Conservation (phyloP, 1,140 invertebrate genomes). For the Neuroterus valhalla region DNA sequence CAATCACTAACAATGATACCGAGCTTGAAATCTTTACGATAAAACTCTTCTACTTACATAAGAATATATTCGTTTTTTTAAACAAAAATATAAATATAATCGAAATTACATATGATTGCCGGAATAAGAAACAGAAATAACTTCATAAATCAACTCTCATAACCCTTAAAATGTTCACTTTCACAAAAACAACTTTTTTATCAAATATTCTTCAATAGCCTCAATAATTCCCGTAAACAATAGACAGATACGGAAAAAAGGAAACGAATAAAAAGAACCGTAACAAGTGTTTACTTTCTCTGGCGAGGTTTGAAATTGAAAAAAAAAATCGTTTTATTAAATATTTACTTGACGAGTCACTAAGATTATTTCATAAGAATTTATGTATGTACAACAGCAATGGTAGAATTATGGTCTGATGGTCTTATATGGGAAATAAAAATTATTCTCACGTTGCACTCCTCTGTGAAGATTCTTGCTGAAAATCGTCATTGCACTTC, state of each 20-base stretch:
- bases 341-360: constrained; percentile 21
- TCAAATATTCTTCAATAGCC: not conserved
- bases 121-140: constrained; percentile 1
- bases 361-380: constrained; percentile 8
- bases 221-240: not conserved
- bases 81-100: not conserved
- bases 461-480: constrained; percentile 20
- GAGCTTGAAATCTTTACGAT: not conserved
- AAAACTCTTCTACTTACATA: not conserved
- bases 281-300: not conserved
- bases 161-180: not conserved
- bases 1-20: not conserved
- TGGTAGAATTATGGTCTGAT: not conserved
- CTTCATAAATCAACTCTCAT: not conserved
- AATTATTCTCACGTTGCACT: constrained; percentile 10
- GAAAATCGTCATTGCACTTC: constrained; percentile 28
- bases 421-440: constrained; percentile 3
- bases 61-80: not conserved
- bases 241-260: not conserved
- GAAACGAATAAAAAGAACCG: too few relatives aligned
- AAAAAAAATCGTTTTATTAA: not conserved
- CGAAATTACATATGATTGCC: not conserved
- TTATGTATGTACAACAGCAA: not conserved
- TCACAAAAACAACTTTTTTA: not conserved
- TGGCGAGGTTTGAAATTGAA: not conserved